phyloP scores from a whole-genome alignment of 1,140 invertebrate genomes.

The Gonioctena quinquepunctata region DNA sequence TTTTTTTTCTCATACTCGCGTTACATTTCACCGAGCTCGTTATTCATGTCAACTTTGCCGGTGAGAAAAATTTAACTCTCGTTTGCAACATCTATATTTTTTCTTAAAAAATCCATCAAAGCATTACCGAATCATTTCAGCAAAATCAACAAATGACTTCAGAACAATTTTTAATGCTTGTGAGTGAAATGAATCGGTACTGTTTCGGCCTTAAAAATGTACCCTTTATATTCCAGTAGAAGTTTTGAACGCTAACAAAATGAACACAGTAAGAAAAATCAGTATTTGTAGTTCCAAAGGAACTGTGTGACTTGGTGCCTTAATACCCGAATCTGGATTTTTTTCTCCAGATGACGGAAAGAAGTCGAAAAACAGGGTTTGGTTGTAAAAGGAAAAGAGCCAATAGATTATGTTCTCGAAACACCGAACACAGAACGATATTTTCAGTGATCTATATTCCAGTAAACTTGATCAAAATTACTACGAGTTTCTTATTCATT shows the following conservation, averaged over 20 bases:
- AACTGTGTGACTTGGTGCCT: slow-evolving; percentile 31
- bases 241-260: slow-evolving; percentile 21
- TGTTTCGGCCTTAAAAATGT: neutral
- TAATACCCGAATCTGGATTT: slow-evolving; percentile 24
- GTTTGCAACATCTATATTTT: neutral
- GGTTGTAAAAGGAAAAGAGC: neutral
- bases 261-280: slow-evolving; percentile 25
- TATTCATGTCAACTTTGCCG: too few relatives aligned
- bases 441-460: neutral
- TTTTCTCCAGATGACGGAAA: slow-evolving; percentile 18
- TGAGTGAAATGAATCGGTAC: slow-evolving; percentile 9
- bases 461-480: neutral
- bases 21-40: too few relatives aligned
- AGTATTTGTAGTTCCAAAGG: slow-evolving; percentile 32
- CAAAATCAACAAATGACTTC: neutral
- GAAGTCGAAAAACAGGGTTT: slow-evolving; percentile 18
- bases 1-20: too few relatives aligned
- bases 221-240: slow-evolving; percentile 15
- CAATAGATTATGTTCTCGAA: neutral
- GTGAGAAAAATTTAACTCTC: too few relatives aligned
- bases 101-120: neutral
- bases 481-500: neutral
- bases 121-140: neutral
- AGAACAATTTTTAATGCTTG: neutral
- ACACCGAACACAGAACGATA: neutral